Base-by-base conservation (phyloP, 2,888 invertebrate species). In the Busseola fusca region DNA sequence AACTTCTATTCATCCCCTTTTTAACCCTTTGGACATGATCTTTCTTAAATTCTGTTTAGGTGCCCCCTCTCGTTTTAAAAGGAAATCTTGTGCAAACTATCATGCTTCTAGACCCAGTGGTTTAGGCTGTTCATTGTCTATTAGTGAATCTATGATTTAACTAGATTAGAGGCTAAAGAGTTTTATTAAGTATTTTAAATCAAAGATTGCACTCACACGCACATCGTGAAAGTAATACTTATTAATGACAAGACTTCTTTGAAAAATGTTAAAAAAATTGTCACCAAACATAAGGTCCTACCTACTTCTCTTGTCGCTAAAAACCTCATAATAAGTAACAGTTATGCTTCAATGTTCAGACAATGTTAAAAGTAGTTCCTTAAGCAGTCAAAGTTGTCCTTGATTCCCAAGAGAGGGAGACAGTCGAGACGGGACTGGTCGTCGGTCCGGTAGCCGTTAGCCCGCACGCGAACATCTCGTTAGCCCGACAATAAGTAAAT, bases 381-480 rank as follows among this genome's bases (percentile, higher is more conserved):
- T 34, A 52, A n/a, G 37, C 27, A 30, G 34, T 69, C 52, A 42
- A 56, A 12, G 64, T 64, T 12, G 50, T 66, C 60, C 54, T 52
- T 57, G 30, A 71, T 72, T 78, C 80, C 80, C 84, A 64, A 76
- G 85, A 69, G 63, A 52, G n/a, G 50, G 16, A 34, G 84, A 87
- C 78, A 84, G 78, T 81, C 76, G 76, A 84, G 82, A 86, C 82
- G 81, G 81, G 76, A 74, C 77, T 79, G 76, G 78, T 85, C 37
- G 68, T 59, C 60, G 56, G 60, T 64, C 64, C 56, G 63, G 81
- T 82, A 69, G 85, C 78, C 82, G 80, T 84, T 81, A 80, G 70
- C 71, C 73, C 76, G 76, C 92, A 92, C 90, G 91, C 92, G 79
- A 91, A 83, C 74, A 86, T 85, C 88, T 91, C 89, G 88, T 92